phyloP scores from a whole-genome alignment of 2,888 invertebrate species.

The Sympetrum striolatum region DNA sequence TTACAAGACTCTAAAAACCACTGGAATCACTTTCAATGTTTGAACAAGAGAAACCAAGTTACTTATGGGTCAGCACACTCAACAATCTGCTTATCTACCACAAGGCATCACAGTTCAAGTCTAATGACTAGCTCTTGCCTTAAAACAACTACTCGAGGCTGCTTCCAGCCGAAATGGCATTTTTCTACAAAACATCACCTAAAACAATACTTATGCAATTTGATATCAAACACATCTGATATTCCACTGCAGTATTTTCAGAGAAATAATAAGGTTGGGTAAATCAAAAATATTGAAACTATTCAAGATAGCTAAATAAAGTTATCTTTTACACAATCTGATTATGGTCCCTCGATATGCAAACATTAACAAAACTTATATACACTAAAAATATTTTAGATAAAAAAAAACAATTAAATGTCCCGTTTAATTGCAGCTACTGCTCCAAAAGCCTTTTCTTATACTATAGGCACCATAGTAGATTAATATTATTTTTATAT shows the following conservation, averaged over 20 bases:
- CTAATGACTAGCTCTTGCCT: conserved; percentile 35
- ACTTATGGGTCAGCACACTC: neutral
- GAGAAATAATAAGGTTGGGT: neutral
- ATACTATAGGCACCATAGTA: neutral
- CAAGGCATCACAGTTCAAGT: conserved; percentile 32
- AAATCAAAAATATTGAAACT: neutral
- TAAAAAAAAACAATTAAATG: conserved; percentile 2
- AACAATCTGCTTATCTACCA: conserved; percentile 7
- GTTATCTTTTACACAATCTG: conserved; percentile 4
- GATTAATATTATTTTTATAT: neutral
- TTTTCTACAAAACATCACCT: conserved; percentile 24
- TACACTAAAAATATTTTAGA: conserved; percentile 36
- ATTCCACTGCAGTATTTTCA: neutral
- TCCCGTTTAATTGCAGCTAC: neutral
- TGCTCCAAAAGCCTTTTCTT: conserved; percentile 21
- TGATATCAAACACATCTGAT: conserved; percentile 3
- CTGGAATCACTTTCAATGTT: neutral
- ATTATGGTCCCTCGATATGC: conserved; percentile 37
- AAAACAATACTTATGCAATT: conserved; percentile 21
- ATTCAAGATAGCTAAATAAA: conserved; percentile 12
- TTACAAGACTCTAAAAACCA: neutral
- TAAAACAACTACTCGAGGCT: conserved; percentile 11
- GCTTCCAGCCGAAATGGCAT: conserved; percentile 6
- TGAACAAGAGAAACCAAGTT: neutral
- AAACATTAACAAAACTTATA: conserved; percentile 35